Base-by-base conservation (phyloP, 2,888 invertebrate species). In the Hipparchia sbordonii region DNA sequence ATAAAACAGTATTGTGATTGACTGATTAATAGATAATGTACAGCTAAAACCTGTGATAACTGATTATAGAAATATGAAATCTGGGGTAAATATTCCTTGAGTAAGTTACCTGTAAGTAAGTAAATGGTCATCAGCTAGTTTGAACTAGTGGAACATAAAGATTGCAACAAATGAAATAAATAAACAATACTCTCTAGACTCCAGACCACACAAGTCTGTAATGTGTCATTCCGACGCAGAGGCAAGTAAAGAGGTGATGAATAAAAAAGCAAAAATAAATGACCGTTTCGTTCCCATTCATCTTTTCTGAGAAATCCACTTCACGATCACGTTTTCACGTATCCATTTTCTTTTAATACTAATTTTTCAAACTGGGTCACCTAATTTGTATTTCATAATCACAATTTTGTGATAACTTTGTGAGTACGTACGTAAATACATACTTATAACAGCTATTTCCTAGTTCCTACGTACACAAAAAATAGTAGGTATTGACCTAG, bases 321-420 rank as follows among this genome's bases (percentile, higher is more conserved):
- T 82, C 78, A 79, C 78, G 81, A 79, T 72, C 84, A 79, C 80
- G 79, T 79, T 74, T 74, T 69, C 68, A 45, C 76, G 74, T 84
- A 81, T 87, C 81, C 81, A 78, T 85, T 88, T 87, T 85, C 88
- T 82, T 85, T 82, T 81, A 81, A 82, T 82, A 82, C 82, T 84
- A 84, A 39, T 79, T 76, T 78, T 70, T 82, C 60, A 81, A 89
- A 85, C 74, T 81, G 82, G 89, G 87, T 88, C 87, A 87, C 89
- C 88, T 81, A 72, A 72, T 72, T 75, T 68, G 63, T 77, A 77
- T 78, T 70, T 68, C 70, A 77, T 23, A 1, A 23, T 79, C 67
- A 66, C 33, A 69, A 60, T 71, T 67, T 63, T 73, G 61, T 23
- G 23, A 51, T 23, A 46, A 46, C 6, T 62, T 1, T 72, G 7